These are phyloP conservation scores for Turritopsis rubra DNA, from an alignment of 30 jellyfish, hydroid and myxozoan species.

Conservation along the genomic window DNA sequence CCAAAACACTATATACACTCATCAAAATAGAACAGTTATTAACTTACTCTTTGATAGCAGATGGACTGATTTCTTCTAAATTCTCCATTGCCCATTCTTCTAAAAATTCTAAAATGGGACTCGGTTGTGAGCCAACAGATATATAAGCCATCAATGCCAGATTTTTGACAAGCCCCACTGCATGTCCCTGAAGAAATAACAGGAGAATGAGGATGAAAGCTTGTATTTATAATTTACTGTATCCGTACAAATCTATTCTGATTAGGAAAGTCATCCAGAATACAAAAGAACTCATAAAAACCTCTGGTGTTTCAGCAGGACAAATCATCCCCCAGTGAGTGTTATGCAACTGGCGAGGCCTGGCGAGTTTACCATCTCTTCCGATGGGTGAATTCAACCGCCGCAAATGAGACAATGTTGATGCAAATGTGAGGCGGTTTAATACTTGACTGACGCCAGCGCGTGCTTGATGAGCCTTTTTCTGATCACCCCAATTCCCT, in stretches of 20 bases:
- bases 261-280: neutral
- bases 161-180: conserved; percentile 98
- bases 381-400: conserved; percentile 99
- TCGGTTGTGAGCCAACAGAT: conserved; percentile 99
- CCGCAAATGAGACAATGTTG: conserved; percentile 97
- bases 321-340: conserved; percentile 99
- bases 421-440: conserved; percentile 94
- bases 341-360: conserved; percentile 99
- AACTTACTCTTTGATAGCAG: conserved; percentile 92
- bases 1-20: neutral
- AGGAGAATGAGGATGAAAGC: neutral
- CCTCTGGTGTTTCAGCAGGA: conserved; percentile 99
- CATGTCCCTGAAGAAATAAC: conserved; percentile 75
- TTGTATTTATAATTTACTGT: no score
- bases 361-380: conserved; percentile 98
- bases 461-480: conserved; percentile 98
- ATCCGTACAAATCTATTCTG: no score
- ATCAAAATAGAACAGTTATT: neutral
- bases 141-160: conserved; percentile 99
- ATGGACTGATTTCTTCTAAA: conserved; percentile 96
- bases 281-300: conserved; percentile 5
- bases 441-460: conserved; percentile 99
- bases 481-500: conserved; percentile 99
- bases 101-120: conserved; percentile 96
- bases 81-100: conserved; percentile 99